Conservation (phyloP, 2,113 vertebrate species). For the Cricetomys ansorgei region DNA sequence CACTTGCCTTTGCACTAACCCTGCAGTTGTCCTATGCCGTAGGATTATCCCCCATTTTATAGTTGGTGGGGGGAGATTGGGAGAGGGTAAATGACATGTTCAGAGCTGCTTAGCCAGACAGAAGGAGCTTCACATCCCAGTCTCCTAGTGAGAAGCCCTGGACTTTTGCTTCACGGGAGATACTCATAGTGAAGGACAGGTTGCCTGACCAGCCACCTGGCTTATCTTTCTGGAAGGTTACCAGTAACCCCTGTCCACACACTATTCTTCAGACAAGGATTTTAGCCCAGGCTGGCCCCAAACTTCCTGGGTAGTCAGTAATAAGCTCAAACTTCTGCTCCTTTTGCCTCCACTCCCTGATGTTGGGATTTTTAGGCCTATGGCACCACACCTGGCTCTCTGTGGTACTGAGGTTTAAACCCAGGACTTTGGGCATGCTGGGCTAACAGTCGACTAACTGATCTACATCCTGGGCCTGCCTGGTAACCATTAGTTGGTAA, state of each 20-base stretch:
- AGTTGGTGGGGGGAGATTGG: neutral
- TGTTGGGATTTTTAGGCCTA: neutral
- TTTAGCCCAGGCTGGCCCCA: neutral
- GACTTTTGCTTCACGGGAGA: neutral
- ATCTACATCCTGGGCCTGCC: neutral
- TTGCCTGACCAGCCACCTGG: neutral
- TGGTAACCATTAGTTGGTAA: neutral
- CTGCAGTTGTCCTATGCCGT: neutral
- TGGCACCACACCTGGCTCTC: neutral
- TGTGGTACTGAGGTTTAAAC: neutral
- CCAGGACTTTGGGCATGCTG: neutral
- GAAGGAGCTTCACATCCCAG: neutral
- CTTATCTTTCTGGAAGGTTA: neutral
- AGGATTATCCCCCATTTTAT: neutral
- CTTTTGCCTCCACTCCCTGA: neutral
- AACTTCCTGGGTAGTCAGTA: neutral
- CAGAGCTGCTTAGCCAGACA: fast-evolving
- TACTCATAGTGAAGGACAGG: neutral
- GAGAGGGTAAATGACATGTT: neutral
- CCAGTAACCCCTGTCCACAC: neutral
- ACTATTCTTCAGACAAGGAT: neutral
- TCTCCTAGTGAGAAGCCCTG: neutral
- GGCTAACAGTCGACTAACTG: neutral
- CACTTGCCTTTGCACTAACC: neutral
- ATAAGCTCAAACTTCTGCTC: neutral